phyloP scores from a whole-genome alignment of 1,140 invertebrate genomes.

The Drosophila equinoxialis region DNA sequence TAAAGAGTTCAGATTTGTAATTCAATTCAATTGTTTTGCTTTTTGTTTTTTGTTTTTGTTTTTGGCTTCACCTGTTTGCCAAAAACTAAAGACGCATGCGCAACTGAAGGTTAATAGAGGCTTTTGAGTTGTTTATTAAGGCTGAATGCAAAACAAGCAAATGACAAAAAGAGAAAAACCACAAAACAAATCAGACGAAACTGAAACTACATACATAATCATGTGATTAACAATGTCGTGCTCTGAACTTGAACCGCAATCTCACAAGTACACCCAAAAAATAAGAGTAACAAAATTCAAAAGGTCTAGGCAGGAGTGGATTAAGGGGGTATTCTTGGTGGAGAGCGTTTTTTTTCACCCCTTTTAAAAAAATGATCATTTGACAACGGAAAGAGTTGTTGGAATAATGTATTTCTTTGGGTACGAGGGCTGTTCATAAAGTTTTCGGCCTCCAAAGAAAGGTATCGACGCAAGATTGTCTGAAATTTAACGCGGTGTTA shows the following conservation, averaged over 20 bases:
- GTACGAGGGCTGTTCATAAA: too few species aligned
- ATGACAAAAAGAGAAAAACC: constrained; percentile 56
- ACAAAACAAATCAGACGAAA: neutral
- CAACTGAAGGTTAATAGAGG: constrained; percentile 57
- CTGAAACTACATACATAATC: constrained; percentile 33
- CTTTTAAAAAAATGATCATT: too few species aligned
- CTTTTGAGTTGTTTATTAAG: constrained; percentile 24
- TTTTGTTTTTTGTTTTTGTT: constrained; percentile 28
- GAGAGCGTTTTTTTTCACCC: too few species aligned
- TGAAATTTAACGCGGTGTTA: too few species aligned
- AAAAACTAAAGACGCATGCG: constrained; percentile 51
- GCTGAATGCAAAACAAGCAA: constrained; percentile 38
- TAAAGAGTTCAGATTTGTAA: constrained; percentile 23
- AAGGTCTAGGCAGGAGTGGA: neutral
- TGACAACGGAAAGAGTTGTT: too few species aligned
- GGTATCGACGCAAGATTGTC: too few species aligned
- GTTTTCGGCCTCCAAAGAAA: too few species aligned
- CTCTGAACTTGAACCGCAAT: constrained; percentile 71
- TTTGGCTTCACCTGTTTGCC: constrained; percentile 28
- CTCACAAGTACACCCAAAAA: constrained; percentile 40
- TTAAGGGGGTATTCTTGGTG: neutral
- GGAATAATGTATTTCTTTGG: too few species aligned
- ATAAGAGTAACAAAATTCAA: constrained; percentile 5
- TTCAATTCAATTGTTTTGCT: constrained; percentile 40
- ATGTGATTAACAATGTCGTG: constrained; percentile 62